phyloP scores from a whole-genome alignment of 2,113 vertebrate genomes.

The Numenius arquata region DNA sequence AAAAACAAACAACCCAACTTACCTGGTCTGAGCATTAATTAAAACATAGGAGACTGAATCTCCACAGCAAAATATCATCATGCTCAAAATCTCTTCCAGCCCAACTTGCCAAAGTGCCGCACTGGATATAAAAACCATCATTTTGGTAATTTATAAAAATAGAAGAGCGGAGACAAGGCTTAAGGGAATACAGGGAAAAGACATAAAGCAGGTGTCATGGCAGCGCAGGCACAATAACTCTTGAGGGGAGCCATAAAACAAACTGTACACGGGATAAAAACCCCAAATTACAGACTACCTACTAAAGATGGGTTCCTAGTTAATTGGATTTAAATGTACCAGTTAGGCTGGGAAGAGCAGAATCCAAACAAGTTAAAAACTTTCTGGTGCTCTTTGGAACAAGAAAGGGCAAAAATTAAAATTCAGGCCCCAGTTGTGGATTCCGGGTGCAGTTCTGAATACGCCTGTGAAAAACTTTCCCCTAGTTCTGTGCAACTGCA shows the following conservation, averaged over 20 bases:
- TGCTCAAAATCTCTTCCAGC: not conserved
- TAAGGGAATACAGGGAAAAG: not conserved
- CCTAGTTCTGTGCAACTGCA: fast-evolving
- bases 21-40: not conserved
- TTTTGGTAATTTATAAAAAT: not conserved
- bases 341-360: not conserved
- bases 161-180: not conserved
- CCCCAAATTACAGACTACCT: not conserved
- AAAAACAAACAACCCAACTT: not conserved
- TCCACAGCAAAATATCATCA: not conserved
- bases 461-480: too few species aligned
- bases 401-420: not conserved
- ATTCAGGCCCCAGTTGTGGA: not conserved
- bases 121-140: not conserved
- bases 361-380: not conserved
- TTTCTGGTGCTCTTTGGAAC: not conserved
- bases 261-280: not conserved
- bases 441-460: too few species aligned
- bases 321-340: not conserved
- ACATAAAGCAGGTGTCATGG: not conserved
- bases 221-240: not conserved
- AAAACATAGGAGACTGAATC: not conserved
- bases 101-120: not conserved
- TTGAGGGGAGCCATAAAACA: not conserved
- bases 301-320: not conserved